A percentile compares a stretch with the other conserved stretches of the same genome.
Evolutionary conservation across 2,888 invertebrate species (phyloP).

Genomic region (Lamproptera curius): DNA sequence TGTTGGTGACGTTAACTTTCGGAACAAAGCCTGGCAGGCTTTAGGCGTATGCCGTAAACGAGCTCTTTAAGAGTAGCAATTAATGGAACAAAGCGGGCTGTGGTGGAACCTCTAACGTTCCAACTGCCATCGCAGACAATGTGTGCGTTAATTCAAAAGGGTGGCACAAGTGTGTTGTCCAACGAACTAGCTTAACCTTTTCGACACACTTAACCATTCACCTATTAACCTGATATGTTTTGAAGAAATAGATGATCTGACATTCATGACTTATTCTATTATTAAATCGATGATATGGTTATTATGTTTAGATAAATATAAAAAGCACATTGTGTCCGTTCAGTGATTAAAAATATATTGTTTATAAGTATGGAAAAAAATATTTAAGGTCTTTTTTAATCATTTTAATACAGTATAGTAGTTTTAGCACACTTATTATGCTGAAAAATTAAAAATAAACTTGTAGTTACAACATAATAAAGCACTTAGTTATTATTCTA

Average conservation of each 20-base stretch:
- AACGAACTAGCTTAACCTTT: slow-evolving; percentile 22
- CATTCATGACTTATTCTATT: not conserved
- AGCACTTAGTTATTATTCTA: too few species aligned
- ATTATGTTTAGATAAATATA: not conserved
- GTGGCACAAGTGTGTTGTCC: slow-evolving; percentile 25
- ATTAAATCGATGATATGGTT: not conserved
- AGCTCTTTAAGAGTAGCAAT: slow-evolving; percentile 49
- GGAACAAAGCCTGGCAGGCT: slow-evolving; percentile 10
- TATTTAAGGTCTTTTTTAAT: not conserved
- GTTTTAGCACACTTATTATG: too few species aligned
- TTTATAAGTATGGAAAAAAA: not conserved
- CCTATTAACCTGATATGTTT: not conserved
- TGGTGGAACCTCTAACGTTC: slow-evolving; percentile 44
- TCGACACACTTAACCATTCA: not conserved
- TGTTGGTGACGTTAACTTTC: slow-evolving; percentile 4
- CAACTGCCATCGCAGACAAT: slow-evolving; percentile 34
- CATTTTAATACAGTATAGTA: too few species aligned
- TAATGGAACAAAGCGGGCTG: slow-evolving; percentile 47
- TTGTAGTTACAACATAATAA: too few species aligned
- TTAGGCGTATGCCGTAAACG: slow-evolving; percentile 38
- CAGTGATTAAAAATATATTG: not conserved
- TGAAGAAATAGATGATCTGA: not conserved
- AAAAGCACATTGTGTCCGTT: not conserved
- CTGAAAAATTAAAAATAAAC: too few species aligned
- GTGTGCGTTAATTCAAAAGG: slow-evolving; percentile 35